Evolutionary conservation across 2,113 vertebrate genomes (phyloP), one percentile per base, ranked within the genome.

Genomic region (Paradoxurus hermaphroditus): DNA sequence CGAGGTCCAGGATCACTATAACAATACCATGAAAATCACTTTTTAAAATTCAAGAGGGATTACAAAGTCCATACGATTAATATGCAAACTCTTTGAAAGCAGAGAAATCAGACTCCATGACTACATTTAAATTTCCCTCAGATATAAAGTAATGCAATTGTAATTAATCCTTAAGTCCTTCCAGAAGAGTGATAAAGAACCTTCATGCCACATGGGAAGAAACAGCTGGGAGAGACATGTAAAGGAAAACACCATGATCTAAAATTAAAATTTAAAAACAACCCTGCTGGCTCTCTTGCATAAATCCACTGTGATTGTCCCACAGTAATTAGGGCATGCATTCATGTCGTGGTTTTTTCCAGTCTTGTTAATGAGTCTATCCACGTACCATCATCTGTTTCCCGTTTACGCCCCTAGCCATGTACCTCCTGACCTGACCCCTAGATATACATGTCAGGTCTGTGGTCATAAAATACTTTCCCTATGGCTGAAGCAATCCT

Each of bases 401-500:
- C 70, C 31, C 1, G 68, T 93, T 95, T 56, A 79, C 0, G 0
- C 39, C 46, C 41, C 10, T 75, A 53, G 19, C 36, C 70, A 85
- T 41, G 94, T 3, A 93, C 44, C 62, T 41, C 46, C 78, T 83
- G 72, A 49, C 39, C 25, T 91, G 73, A 94, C 56, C n/a, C 34
- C 87, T 84, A 93, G 14, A 53, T 84, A 31, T 19, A 68, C 34
- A 15, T 94, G 56, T 92, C 51, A 72, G 53, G 92, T 87, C 56
- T 95, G 79, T 84, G 41, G 44, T 75, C 83, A 59, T 97, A 97
- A 97, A 90, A 89, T 84, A 93, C 19, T 67, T 92, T 96, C 68
- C 73, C 23, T 86, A 25, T 96, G 79, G 56, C 39, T 90, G 25
- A 87, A 94, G 27, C 27, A 63, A 84, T 41, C 16, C 18, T 81